Conservation (phyloP, 2,888 invertebrate genomes). For the Drosophila lutescens region DNA sequence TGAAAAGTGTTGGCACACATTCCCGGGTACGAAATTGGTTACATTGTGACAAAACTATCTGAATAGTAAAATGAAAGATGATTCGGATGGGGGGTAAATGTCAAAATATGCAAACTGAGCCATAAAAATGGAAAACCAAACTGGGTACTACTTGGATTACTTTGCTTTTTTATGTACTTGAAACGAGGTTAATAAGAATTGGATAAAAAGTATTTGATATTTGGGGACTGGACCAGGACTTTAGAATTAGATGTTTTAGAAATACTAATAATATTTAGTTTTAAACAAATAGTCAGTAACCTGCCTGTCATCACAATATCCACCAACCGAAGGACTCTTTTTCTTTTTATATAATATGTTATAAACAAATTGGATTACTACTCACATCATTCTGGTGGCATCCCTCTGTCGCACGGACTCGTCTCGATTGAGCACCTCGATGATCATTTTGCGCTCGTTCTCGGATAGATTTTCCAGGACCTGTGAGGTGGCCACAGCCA, state of each 20-base stretch:
- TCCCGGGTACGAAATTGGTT: not conserved
- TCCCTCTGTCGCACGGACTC: constrained; percentile 85
- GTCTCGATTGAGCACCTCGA: constrained; percentile 86
- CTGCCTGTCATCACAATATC: not conserved
- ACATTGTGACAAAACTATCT: constrained; percentile 1
- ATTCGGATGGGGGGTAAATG: not conserved
- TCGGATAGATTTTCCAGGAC: constrained; percentile 83
- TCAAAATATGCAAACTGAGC: not conserved
- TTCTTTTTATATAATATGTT: no score
- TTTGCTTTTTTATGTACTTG: no score
- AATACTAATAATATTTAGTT: no score
- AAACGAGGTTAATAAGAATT: not conserved
- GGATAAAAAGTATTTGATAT: not conserved
- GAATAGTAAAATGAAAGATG: not conserved
- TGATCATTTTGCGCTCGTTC: constrained; percentile 85
- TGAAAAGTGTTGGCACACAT: not conserved
- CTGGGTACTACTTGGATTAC: no score
- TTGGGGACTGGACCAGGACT: no score
- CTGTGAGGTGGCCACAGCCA: constrained; percentile 82
- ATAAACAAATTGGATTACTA: constrained; percentile 45
- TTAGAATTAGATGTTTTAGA: no score
- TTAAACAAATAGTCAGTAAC: no score
- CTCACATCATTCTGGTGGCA: constrained; percentile 86
- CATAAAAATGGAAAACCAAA: not conserved
- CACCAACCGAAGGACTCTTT: not conserved